Conservation (phyloP, 2,888 invertebrate species). For the Cryptocephalus moraei region DNA sequence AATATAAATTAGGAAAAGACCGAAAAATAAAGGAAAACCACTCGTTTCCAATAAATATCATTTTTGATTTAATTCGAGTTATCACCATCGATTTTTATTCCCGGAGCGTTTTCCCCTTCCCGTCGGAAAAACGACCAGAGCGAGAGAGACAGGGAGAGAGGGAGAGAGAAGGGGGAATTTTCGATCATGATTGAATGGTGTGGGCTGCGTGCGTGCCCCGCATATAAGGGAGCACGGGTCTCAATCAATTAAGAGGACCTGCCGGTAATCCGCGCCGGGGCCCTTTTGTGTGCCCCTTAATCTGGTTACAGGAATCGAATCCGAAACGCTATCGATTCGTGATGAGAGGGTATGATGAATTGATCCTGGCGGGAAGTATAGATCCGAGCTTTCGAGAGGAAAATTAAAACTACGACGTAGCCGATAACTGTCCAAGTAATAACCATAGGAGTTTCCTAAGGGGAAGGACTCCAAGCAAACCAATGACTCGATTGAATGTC, state of each 20-base stretch:
- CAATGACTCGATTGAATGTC: too few species aligned
- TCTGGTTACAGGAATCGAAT: slow-evolving; percentile 30
- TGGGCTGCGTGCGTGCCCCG: not conserved
- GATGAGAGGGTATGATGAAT: slow-evolving; percentile 15
- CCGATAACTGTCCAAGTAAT: too few species aligned
- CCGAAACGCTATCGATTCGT: slow-evolving; percentile 10
- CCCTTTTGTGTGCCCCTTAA: slow-evolving; percentile 28
- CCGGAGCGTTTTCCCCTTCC: too few species aligned
- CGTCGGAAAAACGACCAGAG: not conserved
- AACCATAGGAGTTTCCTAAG: too few species aligned
- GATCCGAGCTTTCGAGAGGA: not conserved
- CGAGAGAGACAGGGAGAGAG: not conserved
- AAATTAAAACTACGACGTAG: too few species aligned
- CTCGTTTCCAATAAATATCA: too few species aligned
- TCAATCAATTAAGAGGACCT: slow-evolving; percentile 17
- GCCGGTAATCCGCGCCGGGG: slow-evolving; percentile 10
- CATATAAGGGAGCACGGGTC: slow-evolving; percentile 6
- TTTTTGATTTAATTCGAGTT: too few species aligned
- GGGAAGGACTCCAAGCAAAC: too few species aligned
- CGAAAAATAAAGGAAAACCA: too few species aligned
- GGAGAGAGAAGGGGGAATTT: not conserved
- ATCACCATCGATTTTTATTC: too few species aligned
- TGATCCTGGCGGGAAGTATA: not conserved
- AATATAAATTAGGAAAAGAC: too few species aligned
- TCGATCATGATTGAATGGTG: not conserved